Conservation (phyloP, 1,140 invertebrate genomes). For the Ditylenchus dipsaci region DNA sequence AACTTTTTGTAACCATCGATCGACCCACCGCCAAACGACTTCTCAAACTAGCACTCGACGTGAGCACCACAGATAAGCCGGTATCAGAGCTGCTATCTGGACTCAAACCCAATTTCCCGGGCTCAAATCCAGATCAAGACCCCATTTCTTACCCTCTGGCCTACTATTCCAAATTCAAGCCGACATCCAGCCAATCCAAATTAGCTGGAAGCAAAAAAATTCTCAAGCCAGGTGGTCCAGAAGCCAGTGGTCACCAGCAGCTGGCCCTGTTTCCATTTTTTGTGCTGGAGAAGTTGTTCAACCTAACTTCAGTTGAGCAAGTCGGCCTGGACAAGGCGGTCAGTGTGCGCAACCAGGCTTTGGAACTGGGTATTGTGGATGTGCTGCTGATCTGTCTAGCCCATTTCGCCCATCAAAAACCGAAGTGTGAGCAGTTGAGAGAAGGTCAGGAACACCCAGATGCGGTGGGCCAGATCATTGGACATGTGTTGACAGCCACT, state of each 20-base stretch:
- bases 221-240: neutral
- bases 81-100: conserved; percentile 15
- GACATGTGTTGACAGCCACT: neutral
- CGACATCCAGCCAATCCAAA: no score
- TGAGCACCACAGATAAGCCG: conserved; percentile 1
- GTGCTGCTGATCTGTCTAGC: conserved; percentile 32
- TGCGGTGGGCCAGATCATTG: conserved; percentile 9
- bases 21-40: conserved; percentile 20
- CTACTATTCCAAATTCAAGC: no score
- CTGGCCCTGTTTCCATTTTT: conserved; percentile 30
- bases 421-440: neutral
- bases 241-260: conserved; percentile 15
- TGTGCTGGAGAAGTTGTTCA: conserved; percentile 23
- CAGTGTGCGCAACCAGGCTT: conserved; percentile 21
- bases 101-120: neutral
- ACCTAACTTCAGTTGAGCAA: neutral
- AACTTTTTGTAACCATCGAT: conserved; percentile 23
- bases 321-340: conserved; percentile 10
- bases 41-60: conserved; percentile 21
- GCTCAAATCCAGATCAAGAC: no score
- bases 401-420: conserved; percentile 25
- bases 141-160: no score
- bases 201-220: no score
- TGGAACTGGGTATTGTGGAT: conserved; percentile 39
- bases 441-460: neutral